A percentile compares a stretch with the other conserved stretches of the same genome.
phyloP scores from a whole-genome alignment of 2,888 invertebrate genomes.

The Halictus quadricinctus region DNA sequence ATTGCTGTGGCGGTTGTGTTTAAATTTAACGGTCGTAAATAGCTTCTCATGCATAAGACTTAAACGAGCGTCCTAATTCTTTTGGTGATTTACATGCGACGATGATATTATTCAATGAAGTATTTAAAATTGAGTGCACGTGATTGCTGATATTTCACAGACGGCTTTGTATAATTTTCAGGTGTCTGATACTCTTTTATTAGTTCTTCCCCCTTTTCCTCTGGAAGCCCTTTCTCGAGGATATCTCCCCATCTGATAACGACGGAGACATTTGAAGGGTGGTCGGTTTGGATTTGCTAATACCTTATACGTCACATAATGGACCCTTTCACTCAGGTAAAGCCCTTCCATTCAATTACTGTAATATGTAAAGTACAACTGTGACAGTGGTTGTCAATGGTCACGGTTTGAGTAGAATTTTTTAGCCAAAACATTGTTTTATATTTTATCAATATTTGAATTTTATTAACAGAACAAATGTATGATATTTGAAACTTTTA shows the following conservation, averaged over 20 bases:
- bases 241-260: too few species aligned
- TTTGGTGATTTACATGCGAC: background rate
- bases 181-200: too few species aligned
- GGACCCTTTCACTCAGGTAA: constrained; percentile 88
- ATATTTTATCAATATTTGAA: background rate
- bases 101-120: background rate
- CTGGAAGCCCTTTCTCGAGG: too few species aligned
- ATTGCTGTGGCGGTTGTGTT: constrained; percentile 73
- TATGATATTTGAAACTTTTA: background rate
- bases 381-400: background rate
- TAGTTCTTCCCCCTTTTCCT: too few species aligned
- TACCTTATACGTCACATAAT: constrained; percentile 78
- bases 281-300: constrained; percentile 34
- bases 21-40: constrained; percentile 77
- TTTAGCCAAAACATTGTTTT: background rate
- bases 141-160: constrained; percentile 17
- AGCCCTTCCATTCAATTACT: constrained; percentile 15
- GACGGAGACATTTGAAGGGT: background rate
- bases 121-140: background rate
- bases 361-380: background rate
- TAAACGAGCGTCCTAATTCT: background rate
- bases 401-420: background rate
- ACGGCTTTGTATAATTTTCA: too few species aligned
- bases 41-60: constrained; percentile 17
- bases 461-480: background rate